These are phyloP conservation scores for Selene dorsalis DNA, from an alignment of 2,797 vertebrate species.

Conservation along the genomic window DNA sequence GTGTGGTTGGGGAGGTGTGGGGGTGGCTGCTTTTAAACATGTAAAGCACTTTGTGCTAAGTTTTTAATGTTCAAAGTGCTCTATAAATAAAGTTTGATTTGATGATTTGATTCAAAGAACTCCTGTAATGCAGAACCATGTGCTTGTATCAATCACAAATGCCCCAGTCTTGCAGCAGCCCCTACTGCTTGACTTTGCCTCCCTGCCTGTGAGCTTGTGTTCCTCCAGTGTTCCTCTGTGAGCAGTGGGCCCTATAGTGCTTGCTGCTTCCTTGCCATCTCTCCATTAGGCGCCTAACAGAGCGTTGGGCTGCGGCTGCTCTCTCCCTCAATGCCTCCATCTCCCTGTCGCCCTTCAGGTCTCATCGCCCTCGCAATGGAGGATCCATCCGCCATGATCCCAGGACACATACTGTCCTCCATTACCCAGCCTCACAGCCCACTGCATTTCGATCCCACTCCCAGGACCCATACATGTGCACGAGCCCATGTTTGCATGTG, in stretches of 20 bases:
- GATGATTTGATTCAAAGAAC: too few species aligned
- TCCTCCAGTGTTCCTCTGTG: slow-evolving; percentile 67
- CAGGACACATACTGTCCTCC: slow-evolving; percentile 82
- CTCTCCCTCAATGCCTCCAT: slow-evolving; percentile 80
- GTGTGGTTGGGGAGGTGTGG: too few species aligned
- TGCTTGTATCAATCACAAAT: slow-evolving; percentile 49
- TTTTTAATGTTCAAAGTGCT: too few species aligned
- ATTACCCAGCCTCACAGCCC: slow-evolving; percentile 82
- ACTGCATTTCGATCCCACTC: slow-evolving; percentile 69
- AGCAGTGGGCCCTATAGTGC: slow-evolving; percentile 75
- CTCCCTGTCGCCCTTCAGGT: slow-evolving; percentile 84
- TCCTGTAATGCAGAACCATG: slow-evolving; percentile 16
- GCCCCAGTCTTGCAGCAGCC: slow-evolving; percentile 55
- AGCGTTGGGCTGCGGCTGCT: slow-evolving; percentile 81
- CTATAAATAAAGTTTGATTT: too few species aligned
- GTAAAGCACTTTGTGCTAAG: too few species aligned
- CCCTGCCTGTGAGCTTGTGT: slow-evolving; percentile 65
- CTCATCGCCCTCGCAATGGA: slow-evolving; percentile 84
- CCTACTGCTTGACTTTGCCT: slow-evolving; percentile 49
- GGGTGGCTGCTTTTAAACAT: too few species aligned
- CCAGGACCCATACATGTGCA: slow-evolving; percentile 50
- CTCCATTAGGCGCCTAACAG: slow-evolving; percentile 86
- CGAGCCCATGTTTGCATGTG: slow-evolving; percentile 58
- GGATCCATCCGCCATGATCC: slow-evolving; percentile 82
- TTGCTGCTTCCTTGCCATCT: slow-evolving; percentile 77